phyloP scores from a whole-genome alignment of 1,140 invertebrate species.

The Ectropis grisescens region DNA sequence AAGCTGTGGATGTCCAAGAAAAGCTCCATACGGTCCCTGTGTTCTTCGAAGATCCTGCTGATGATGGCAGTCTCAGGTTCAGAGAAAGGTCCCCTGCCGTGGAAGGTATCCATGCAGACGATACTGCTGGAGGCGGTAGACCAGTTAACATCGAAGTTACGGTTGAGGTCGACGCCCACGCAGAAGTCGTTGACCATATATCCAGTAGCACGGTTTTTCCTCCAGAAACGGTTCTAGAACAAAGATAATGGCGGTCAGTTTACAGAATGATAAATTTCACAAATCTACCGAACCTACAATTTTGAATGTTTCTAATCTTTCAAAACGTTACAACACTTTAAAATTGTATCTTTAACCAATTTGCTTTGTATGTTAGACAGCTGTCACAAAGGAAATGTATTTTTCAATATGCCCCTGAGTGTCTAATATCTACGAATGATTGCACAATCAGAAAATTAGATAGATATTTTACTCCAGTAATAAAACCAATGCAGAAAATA shows the following conservation, averaged over 20 bases:
- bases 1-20: constrained; percentile 76
- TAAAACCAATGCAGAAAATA: too few species aligned
- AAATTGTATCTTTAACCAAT: too few species aligned
- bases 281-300: too few species aligned
- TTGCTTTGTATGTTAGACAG: too few species aligned
- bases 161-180: constrained; percentile 74
- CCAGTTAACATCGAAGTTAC: constrained; percentile 78
- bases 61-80: constrained; percentile 75
- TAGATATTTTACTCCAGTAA: too few species aligned
- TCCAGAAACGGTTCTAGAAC: constrained; percentile 72
- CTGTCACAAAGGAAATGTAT: too few species aligned
- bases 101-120: constrained; percentile 75
- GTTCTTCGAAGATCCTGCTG: constrained; percentile 53
- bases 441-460: too few species aligned
- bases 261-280: too few species aligned
- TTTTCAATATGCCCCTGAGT: too few species aligned
- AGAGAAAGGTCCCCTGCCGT: constrained; percentile 74
- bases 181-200: constrained; percentile 38
- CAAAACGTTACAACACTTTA: too few species aligned
- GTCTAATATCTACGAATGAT: too few species aligned
- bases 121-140: constrained; percentile 73
- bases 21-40: constrained; percentile 58
- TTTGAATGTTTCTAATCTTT: too few species aligned
- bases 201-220: constrained; percentile 69
- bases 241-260: constrained; percentile 1